phyloP scores from a whole-genome alignment of 2,113 vertebrate genomes.

The Mus musculus region GRCm39 chr1:74285501-74286000 shows the following conservation, averaged over 20 bases:
- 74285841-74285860: background rate
- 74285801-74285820: too few relatives aligned
- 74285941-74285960: background rate
- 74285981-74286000: background rate
- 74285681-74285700: too few relatives aligned
- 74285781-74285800: too few relatives aligned
- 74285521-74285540: background rate
- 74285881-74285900: background rate
- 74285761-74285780: too few relatives aligned
- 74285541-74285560: constrained; percentile 9
- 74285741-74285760: too few relatives aligned
- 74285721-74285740: too few relatives aligned
- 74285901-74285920: constrained; percentile 29
- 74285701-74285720: too few relatives aligned
- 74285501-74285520: constrained; percentile 17
- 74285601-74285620: background rate
- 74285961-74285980: background rate
- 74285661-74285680: background rate
- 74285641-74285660: constrained; percentile 46
- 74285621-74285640: constrained; percentile 9
- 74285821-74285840: too few relatives aligned
- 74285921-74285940: background rate
- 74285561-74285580: background rate
- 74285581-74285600: background rate
- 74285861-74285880: constrained; percentile 38